Evolutionary conservation across 1,140 invertebrate genomes (phyloP).

Genomic region (Brachionus sp.): DNA sequence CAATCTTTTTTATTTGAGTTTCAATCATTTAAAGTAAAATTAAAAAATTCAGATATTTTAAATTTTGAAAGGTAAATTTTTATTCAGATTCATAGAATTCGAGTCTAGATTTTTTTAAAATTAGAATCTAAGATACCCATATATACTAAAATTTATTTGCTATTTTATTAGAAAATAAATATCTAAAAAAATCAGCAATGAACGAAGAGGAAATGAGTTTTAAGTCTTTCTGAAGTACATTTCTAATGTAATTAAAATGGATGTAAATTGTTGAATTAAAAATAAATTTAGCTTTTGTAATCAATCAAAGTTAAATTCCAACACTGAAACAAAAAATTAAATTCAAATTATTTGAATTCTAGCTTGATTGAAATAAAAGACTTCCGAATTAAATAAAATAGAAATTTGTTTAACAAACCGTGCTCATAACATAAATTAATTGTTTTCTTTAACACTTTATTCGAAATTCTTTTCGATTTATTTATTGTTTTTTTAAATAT

Average conservation of each 20-base stretch:
- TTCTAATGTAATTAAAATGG: not conserved
- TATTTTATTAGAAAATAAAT: no score
- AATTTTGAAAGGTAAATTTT: no score
- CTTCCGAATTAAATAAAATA: slow-evolving; percentile 10
- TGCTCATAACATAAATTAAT: not conserved
- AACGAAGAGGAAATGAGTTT: no score
- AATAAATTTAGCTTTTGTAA: not conserved
- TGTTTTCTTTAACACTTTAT: not conserved
- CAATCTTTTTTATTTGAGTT: no score
- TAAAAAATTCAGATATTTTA: no score
- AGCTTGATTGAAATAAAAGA: not conserved
- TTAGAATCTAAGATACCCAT: no score
- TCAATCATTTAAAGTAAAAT: no score
- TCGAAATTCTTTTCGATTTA: not conserved
- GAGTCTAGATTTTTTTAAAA: no score
- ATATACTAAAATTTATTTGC: no score
- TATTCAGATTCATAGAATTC: no score
- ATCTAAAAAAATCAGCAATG: no score
- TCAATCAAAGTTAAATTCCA: not conserved
- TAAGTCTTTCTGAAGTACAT: no score
- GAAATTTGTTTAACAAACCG: not conserved
- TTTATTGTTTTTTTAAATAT: not conserved
- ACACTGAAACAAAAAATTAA: not conserved
- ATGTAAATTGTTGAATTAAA: not conserved
- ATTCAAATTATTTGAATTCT: slow-evolving; percentile 6